Conservation (phyloP, 2,888 invertebrate species). For the Drosophila borealis region DNA sequence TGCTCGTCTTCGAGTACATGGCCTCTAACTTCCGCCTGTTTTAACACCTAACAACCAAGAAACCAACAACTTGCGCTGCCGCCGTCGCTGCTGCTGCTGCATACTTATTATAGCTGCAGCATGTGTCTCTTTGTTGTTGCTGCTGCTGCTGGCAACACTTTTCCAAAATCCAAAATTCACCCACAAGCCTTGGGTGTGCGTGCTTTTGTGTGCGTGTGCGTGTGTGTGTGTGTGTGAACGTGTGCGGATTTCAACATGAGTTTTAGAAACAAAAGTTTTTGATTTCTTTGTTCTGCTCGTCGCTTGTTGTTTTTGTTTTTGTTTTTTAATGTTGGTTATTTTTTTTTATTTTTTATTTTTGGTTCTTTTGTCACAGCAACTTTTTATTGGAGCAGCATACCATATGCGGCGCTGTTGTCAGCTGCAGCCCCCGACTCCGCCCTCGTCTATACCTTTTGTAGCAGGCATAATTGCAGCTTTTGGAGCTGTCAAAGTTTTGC, state of each 20-base stretch:
- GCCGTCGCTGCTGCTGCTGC: conserved; percentile 32
- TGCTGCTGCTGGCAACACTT: conserved; percentile 26
- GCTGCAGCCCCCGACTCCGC: background rate
- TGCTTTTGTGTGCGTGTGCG: conserved; percentile 14
- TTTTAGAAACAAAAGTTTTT: conserved; percentile 81
- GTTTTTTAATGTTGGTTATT: conserved; percentile 3
- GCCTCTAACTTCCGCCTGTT: conserved; percentile 78
- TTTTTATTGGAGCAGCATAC: conserved; percentile 53
- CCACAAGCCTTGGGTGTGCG: conserved; percentile 38
- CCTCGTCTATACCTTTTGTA: conserved; percentile 9
- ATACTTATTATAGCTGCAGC: conserved; percentile 78
- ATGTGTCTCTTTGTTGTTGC: conserved; percentile 59
- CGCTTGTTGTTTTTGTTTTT: conserved; percentile 44
- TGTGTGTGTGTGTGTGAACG: conserved; percentile 41
- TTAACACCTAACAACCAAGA: conserved; percentile 77
- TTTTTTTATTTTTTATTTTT: conserved; percentile 12
- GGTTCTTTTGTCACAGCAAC: conserved; percentile 50
- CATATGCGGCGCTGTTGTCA: conserved; percentile 26
- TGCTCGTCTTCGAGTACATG: conserved; percentile 44
- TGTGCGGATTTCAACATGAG: conserved; percentile 74
- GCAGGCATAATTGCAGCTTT: conserved; percentile 62
- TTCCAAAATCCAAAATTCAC: conserved; percentile 67
- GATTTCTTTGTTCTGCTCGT: conserved; percentile 70
- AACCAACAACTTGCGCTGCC: conserved; percentile 53
- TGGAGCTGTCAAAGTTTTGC: conserved; percentile 61